Evolutionary conservation across 2,888 invertebrate genomes (phyloP).

Genomic region (Coleophora flavipennella): DNA sequence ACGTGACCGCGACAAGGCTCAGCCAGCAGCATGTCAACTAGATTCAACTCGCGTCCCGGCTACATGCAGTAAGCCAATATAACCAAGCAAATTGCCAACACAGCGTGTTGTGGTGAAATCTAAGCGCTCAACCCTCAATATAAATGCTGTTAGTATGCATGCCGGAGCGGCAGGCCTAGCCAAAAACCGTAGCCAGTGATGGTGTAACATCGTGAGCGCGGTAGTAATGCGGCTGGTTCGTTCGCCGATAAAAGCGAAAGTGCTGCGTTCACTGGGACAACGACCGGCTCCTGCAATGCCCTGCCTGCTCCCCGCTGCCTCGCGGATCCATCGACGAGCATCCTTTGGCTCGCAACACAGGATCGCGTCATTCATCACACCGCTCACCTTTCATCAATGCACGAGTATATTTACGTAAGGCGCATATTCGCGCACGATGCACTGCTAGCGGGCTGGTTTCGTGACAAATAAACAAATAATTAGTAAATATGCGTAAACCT

Average conservation of each 20-base stretch:
- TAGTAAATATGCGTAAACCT: too few relatives aligned
- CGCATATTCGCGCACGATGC: too few relatives aligned
- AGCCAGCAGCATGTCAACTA: too few relatives aligned
- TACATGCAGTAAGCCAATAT: too few relatives aligned
- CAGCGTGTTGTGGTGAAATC: slow-evolving; percentile 48
- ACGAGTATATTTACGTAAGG: too few relatives aligned
- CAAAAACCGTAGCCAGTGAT: slow-evolving; percentile 51
- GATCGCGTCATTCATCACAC: too few relatives aligned
- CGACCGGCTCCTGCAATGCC: slow-evolving; percentile 61
- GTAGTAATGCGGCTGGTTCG: slow-evolving; percentile 67
- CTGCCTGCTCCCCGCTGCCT: slow-evolving; percentile 38
- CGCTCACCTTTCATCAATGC: too few relatives aligned
- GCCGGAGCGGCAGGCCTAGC: slow-evolving; percentile 47
- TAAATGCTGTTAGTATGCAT: slow-evolving; percentile 57
- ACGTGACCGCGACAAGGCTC: too few relatives aligned
- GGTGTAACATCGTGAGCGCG: slow-evolving; percentile 64
- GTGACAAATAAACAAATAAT: too few relatives aligned
- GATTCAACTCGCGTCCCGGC: too few relatives aligned
- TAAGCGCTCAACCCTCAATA: slow-evolving; percentile 50
- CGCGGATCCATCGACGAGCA: background rate
- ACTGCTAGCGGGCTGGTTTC: too few relatives aligned
- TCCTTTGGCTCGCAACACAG: too few relatives aligned
- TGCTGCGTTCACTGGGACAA: slow-evolving; percentile 68
- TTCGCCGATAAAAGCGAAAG: slow-evolving; percentile 72
- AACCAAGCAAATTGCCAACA: background rate